Evolutionary conservation across 2,888 invertebrate species (phyloP).

Genomic region (Drosophila sordidapex): DNA sequence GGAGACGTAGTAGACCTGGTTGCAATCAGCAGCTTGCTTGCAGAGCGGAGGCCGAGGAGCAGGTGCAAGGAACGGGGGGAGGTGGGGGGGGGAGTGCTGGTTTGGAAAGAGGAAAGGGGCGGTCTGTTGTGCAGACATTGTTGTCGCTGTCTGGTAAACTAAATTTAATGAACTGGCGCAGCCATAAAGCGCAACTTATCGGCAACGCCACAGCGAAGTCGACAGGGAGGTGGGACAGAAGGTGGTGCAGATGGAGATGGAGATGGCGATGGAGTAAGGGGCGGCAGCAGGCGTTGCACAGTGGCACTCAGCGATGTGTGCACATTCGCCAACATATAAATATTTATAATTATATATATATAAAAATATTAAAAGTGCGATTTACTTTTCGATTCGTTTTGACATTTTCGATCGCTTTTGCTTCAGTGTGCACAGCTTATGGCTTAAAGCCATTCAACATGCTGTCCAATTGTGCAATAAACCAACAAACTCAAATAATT

Average conservation of each 20-base stretch:
- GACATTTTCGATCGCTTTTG: slow-evolving; percentile 5
- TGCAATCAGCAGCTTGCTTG: slow-evolving; percentile 24
- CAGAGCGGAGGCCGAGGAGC: slow-evolving; percentile 15
- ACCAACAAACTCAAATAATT: slow-evolving; percentile 56
- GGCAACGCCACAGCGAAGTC: slow-evolving; percentile 37
- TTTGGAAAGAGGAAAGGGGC: background rate
- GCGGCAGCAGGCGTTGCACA: slow-evolving; percentile 22
- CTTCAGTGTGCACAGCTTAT: slow-evolving; percentile 50
- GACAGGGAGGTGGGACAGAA: background rate
- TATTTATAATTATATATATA: background rate
- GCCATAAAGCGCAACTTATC: slow-evolving; percentile 78
- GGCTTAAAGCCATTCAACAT: slow-evolving; percentile 58
- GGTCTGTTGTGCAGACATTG: slow-evolving; percentile 66
- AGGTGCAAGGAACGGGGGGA: background rate
- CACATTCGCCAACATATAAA: background rate
- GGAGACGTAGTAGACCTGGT: slow-evolving; percentile 2
- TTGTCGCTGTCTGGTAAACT: slow-evolving; percentile 76
- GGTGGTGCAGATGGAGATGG: background rate
- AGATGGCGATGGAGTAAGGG: background rate
- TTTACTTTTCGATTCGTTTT: background rate
- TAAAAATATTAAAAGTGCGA: background rate
- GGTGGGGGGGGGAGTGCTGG: background rate
- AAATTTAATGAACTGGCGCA: slow-evolving; percentile 79
- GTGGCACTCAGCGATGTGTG: slow-evolving; percentile 7
- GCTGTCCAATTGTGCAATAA: slow-evolving; percentile 70